phyloP scores from a whole-genome alignment of 1,140 invertebrate genomes.

The Rhynchophorus ferrugineus region DNA sequence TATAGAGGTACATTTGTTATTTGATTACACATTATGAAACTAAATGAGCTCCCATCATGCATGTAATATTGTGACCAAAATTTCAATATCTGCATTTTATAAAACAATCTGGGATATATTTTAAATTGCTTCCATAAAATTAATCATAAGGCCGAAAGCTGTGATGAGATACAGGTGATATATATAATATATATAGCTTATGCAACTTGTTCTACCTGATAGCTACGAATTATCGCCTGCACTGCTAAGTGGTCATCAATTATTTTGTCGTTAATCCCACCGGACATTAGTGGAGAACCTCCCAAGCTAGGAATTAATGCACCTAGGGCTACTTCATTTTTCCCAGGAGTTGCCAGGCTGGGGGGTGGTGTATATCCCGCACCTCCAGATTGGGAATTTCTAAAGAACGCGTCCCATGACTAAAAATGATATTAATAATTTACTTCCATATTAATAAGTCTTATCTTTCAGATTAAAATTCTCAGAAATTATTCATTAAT shows the following conservation, averaged over 20 bases:
- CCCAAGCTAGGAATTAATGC: constrained; percentile 50
- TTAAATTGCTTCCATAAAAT: no score
- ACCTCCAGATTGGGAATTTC: constrained; percentile 74
- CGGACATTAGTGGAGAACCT: constrained; percentile 39
- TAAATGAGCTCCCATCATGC: no score
- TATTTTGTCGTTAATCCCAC: constrained; percentile 73
- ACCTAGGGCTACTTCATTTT: constrained; percentile 67
- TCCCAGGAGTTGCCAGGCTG: constrained; percentile 61
- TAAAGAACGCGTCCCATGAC: constrained; percentile 98
- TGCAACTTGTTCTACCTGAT: constrained; percentile 88
- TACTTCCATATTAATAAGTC: neutral
- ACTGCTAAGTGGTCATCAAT: constrained; percentile 98
- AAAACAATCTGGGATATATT: no score
- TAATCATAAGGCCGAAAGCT: no score
- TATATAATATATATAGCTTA: no score
- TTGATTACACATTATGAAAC: no score
- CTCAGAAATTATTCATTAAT: no score
- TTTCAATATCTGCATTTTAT: no score
- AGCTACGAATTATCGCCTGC: constrained; percentile 96
- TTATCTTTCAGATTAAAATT: no score
- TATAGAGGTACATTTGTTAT: no score
- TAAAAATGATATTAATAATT: constrained; percentile 44
- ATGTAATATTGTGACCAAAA: no score
- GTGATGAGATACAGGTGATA: no score
- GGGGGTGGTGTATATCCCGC: constrained; percentile 83